Base-by-base conservation (phyloP, 2,113 vertebrate species). In the Alligator sinensis region DNA sequence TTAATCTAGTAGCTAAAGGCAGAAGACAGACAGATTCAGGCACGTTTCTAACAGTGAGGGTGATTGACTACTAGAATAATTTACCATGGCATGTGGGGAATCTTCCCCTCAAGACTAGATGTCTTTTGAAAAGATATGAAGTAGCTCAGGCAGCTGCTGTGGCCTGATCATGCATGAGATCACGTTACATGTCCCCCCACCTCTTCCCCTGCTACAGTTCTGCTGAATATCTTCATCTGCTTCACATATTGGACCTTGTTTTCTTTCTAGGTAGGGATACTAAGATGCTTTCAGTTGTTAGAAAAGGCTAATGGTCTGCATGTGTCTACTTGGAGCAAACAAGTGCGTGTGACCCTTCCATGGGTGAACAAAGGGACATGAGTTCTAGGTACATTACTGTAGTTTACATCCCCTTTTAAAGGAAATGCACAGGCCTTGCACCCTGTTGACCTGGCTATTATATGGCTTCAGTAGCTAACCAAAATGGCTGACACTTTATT, bases 201-300 rank as follows among this genome's bases (percentile, higher is more conserved):
- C 55, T 0, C 19, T 47, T 1, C 1, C 6, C 30, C 62, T 58
- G 63, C 59, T 9, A 12, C 47, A 22, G 3, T 86, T 74, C 5
- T 2, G 7, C 11, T 21, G 8, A 24, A 24, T 82, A 1, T 79
- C 75, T 91, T 58, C 15, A 57, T 77, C 6, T 57, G 3, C 0
- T 70, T 78, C 17, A 82, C 12, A 78, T 55, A 55, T 1, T 3
- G 28, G 9, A 38, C n/a, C 0, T 70, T 19, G 14, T 1, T 70
- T 21, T 19, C 68, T 1, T 0, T 0, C 2, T 1, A 6, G 57
- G 0, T 9, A 24, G 9, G 3, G 2, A 38, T 62, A 15, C 11
- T 89, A 68, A 68, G 3, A 75, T 87, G 12, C 4, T 63, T 7
- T 80, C 10, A 1, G 15, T n/a, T 68, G 28, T 68, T n/a, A 18